Conservation (phyloP, 2,113 vertebrate species). For the Bettongia penicillata region DNA sequence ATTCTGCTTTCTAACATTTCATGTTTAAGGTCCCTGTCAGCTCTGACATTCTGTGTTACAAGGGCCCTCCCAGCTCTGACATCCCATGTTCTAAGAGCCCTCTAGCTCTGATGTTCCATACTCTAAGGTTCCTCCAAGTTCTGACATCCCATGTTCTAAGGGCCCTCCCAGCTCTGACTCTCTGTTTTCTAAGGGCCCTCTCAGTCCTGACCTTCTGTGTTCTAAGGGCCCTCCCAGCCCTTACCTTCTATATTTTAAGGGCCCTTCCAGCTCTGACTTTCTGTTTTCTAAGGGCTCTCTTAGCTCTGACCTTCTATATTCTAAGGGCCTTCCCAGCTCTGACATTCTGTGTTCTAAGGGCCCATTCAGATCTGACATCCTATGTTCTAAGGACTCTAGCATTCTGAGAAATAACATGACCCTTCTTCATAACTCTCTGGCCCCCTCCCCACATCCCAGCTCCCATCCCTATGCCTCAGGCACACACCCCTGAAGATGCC, state of each 20-base stretch:
- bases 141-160: background rate
- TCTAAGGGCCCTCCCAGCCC: background rate
- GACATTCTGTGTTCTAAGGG: background rate
- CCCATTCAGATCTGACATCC: background rate
- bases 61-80: too few species aligned
- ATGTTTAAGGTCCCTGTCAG: too few species aligned
- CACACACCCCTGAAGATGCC: conserved; percentile 24
- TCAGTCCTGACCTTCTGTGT: background rate
- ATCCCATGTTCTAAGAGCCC: background rate
- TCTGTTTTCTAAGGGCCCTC: background rate
- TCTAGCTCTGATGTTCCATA: too few species aligned
- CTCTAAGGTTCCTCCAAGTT: background rate
- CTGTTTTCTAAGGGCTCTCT: background rate
- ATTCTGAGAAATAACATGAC: background rate
- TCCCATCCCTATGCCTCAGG: conserved; percentile 22
- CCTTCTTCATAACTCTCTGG: background rate
- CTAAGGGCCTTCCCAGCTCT: background rate
- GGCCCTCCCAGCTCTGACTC: background rate
- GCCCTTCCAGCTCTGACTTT: background rate
- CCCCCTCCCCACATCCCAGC: conserved; percentile 14
- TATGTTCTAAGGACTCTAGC: background rate
- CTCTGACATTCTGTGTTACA: too few species aligned
- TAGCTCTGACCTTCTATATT: background rate
- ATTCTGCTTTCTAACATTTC: too few species aligned
- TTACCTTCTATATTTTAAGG: background rate